Percentiles rank a stretch among this genome's conserved stretches.
Conservation (phyloP, 2,113 vertebrate genomes). For the Zapus hudsonius region DNA sequence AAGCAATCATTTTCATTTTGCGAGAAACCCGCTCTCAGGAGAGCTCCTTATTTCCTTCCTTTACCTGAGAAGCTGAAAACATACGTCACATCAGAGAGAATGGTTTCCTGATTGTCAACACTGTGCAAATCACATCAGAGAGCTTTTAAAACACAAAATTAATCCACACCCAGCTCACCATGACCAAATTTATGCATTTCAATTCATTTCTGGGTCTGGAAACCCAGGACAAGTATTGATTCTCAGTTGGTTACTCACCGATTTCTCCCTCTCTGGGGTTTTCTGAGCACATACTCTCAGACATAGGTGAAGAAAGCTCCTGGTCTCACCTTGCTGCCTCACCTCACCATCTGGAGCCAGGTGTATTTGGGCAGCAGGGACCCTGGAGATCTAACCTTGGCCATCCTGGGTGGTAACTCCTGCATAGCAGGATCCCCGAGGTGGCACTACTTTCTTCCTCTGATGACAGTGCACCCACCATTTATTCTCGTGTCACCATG, state of each 20-base stretch:
- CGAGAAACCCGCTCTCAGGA: not conserved
- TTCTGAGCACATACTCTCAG: not conserved
- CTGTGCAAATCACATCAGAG: not conserved
- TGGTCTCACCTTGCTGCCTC: not conserved
- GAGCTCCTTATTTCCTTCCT: not conserved
- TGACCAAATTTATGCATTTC: not conserved
- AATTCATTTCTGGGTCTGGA: not conserved
- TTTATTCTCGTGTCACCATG: fast-evolving
- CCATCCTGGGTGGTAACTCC: too few relatives aligned
- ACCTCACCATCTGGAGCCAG: not conserved
- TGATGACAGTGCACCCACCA: too few relatives aligned
- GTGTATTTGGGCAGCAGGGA: not conserved
- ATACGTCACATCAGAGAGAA: too few relatives aligned
- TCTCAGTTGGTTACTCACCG: not conserved
- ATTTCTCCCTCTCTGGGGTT: not conserved
- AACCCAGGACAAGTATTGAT: not conserved
- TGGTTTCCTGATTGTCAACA: too few relatives aligned
- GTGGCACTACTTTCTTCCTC: not conserved
- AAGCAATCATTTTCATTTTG: not conserved
- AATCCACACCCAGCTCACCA: not conserved
- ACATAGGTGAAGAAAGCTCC: too few relatives aligned
- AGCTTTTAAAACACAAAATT: not conserved
- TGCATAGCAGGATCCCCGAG: not conserved
- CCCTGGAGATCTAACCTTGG: not conserved
- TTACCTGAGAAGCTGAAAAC: not conserved